A percentile compares a stretch with the other conserved stretches of the same genome.
Evolutionary conservation across 2,113 vertebrate genomes (phyloP).

Genomic region (Lontra canadensis): DNA sequence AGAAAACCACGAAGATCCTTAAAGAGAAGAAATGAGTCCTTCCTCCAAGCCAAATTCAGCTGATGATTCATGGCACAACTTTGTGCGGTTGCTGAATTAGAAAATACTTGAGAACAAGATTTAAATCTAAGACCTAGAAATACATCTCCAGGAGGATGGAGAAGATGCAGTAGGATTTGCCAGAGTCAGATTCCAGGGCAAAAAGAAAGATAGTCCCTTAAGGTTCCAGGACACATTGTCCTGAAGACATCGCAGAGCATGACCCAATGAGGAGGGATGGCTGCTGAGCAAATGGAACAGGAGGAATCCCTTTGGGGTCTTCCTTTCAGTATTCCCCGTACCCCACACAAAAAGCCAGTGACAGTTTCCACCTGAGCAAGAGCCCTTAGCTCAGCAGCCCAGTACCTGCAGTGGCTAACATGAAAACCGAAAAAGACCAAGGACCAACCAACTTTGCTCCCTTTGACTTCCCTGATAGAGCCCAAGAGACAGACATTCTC

Average conservation of each 20-base stretch:
- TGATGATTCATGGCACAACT: neutral
- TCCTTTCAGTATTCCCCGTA: neutral
- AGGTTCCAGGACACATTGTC: neutral
- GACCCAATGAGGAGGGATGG: neutral
- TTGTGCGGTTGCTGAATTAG: neutral
- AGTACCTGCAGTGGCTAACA: no score
- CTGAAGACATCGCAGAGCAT: neutral
- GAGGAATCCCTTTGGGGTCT: neutral
- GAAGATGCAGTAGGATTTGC: neutral
- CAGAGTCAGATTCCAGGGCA: neutral
- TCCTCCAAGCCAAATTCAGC: neutral
- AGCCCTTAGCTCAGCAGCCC: neutral
- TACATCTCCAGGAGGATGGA: neutral
- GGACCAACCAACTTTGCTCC: neutral
- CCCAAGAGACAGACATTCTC: neutral
- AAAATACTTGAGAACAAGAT: neutral
- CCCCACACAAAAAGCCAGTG: neutral
- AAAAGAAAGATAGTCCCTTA: neutral
- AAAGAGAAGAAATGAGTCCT: constrained; percentile 5
- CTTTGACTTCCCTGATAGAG: neutral
- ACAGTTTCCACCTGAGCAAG: neutral
- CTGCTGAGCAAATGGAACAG: neutral
- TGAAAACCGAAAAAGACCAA: neutral
- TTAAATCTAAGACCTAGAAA: neutral
- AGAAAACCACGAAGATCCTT: neutral